Percentiles rank a stretch among this genome's conserved stretches.
phyloP scores from a whole-genome alignment of 35 echinoderm and acorn worm species.

The Strongylocentrotus purpuratus region DNA sequence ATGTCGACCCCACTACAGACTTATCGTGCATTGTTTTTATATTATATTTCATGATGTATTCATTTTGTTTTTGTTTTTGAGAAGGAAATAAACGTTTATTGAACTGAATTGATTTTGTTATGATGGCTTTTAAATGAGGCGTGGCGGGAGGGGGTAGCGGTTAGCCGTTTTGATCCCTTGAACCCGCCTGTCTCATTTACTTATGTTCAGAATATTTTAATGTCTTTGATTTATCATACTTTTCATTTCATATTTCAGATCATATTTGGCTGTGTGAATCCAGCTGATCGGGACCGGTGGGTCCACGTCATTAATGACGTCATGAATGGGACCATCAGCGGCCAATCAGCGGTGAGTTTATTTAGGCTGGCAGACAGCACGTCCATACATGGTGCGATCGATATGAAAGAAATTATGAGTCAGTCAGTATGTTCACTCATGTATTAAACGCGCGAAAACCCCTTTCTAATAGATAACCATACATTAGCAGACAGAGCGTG shows the following conservation, averaged over 20 bases:
- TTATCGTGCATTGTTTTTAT: no score
- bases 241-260: constrained; percentile 36
- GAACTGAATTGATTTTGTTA: no score
- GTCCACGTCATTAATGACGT: constrained; percentile 73
- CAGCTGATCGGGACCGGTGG: constrained; percentile 59
- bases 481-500: not conserved
- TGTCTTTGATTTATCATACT: no score
- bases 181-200: no score
- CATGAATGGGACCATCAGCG: constrained; percentile 48
- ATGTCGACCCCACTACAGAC: no score
- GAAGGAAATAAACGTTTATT: no score
- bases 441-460: not conserved
- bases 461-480: not conserved
- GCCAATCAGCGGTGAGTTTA: constrained; percentile 22
- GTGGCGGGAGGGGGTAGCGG: no score
- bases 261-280: constrained; percentile 45
- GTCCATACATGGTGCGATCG: not conserved
- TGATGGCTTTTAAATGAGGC: no score
- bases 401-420: constrained; percentile 14
- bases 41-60: no score
- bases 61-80: no score
- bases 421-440: not conserved
- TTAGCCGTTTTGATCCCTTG: no score
- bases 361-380: not conserved
- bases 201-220: no score